phyloP scores from a whole-genome alignment of 2,113 vertebrate species.

The Pelusios castaneus region DNA sequence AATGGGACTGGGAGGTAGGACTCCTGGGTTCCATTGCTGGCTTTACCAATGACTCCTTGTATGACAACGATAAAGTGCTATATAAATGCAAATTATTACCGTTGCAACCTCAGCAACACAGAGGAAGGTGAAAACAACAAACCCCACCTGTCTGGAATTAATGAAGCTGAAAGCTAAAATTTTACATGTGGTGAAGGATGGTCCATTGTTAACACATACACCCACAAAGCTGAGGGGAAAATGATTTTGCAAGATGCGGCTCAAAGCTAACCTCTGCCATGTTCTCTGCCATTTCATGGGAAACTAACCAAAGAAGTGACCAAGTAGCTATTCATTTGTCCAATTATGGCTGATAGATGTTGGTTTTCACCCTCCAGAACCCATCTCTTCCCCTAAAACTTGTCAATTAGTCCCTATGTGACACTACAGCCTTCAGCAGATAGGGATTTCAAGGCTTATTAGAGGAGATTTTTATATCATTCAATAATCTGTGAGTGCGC shows the following conservation, averaged over 20 bases:
- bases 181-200: background rate
- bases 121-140: rapidly evolving
- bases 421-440: slow-evolving; percentile 29
- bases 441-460: slow-evolving; percentile 23
- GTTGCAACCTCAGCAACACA: background rate
- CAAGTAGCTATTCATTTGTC: slow-evolving; percentile 59
- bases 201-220: background rate
- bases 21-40: rapidly evolving
- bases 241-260: background rate
- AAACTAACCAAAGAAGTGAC: slow-evolving; percentile 41
- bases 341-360: slow-evolving; percentile 66
- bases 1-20: background rate
- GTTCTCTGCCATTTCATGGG: slow-evolving; percentile 36
- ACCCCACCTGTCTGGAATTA: background rate
- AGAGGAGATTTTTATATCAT: background rate
- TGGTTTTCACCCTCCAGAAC: background rate
- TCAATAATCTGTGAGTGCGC: slow-evolving; percentile 33
- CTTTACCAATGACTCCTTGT: background rate
- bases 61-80: background rate
- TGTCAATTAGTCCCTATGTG: slow-evolving; percentile 55
- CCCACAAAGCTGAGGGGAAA: background rate
- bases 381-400: slow-evolving; percentile 35
- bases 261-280: slow-evolving; percentile 5
- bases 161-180: background rate
- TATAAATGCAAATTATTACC: background rate